These are phyloP conservation scores for Thaleichthys pacificus DNA, from an alignment of 2,797 vertebrate species.

Conservation along the genomic window DNA sequence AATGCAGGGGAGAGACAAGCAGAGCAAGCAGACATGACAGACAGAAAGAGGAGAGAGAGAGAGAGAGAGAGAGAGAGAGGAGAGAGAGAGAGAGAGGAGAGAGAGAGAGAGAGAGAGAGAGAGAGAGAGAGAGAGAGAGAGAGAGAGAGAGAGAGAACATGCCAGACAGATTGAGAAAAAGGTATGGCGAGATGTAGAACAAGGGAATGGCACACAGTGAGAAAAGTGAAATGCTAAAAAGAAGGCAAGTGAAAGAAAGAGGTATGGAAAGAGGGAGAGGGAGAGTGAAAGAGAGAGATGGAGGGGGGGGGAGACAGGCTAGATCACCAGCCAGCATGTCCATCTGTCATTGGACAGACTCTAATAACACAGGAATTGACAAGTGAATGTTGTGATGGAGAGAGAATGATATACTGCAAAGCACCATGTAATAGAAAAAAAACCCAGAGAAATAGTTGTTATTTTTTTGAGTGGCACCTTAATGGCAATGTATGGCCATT, in stretches of 20 bases:
- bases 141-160: constrained; percentile 10
- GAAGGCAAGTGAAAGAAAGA: not conserved
- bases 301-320: constrained; percentile 2
- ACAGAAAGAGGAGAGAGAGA: not conserved
- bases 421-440: constrained; percentile 7
- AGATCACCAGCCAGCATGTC: constrained; percentile 35
- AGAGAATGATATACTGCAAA: constrained; percentile 29
- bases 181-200: too few relatives aligned
- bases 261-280: not conserved
- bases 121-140: constrained; percentile 2
- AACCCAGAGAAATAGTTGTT: constrained; percentile 45
- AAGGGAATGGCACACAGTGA: too few relatives aligned
- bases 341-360: constrained; percentile 42
- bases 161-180: constrained; percentile 18
- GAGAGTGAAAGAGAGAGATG: not conserved
- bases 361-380: constrained; percentile 44
- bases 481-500: constrained; percentile 45
- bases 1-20: not conserved
- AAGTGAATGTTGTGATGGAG: constrained; percentile 25
- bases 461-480: constrained; percentile 38
- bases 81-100: not conserved
- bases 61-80: not conserved
- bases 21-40: constrained; percentile 9
- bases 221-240: too few relatives aligned
- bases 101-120: not conserved